A percentile compares a stretch with the other conserved stretches of the same genome.
Evolutionary conservation across 1,140 invertebrate species (phyloP).

Genomic region (Sycobia sp.): DNA sequence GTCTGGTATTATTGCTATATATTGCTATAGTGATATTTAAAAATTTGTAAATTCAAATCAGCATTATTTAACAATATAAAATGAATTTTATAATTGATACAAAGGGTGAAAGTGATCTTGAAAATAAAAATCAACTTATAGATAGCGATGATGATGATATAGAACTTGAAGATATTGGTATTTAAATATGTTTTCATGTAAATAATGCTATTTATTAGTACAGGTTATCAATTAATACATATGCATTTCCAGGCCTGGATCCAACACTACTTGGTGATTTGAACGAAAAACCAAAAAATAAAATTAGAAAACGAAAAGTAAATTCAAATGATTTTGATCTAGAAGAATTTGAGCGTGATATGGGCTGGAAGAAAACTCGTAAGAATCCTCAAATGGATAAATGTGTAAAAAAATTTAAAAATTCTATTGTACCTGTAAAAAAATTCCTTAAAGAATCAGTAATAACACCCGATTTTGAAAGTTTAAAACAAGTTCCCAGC

Average conservation of each 20-base stretch:
- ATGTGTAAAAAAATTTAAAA: constrained; percentile 30
- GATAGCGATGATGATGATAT: constrained; percentile 42
- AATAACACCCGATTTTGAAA: constrained; percentile 71
- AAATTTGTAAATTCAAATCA: too few relatives aligned
- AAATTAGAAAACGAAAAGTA: constrained; percentile 23
- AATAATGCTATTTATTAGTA: not conserved
- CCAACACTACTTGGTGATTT: too few relatives aligned
- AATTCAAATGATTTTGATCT: constrained; percentile 46
- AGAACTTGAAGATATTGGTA: constrained; percentile 39
- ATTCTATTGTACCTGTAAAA: constrained; percentile 40
- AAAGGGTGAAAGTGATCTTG: constrained; percentile 38
- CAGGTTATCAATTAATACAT: not conserved
- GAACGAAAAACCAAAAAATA: too few relatives aligned
- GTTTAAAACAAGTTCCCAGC: constrained; percentile 66
- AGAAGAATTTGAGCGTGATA: constrained; percentile 46
- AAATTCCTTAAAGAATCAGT: constrained; percentile 69
- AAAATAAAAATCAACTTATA: constrained; percentile 30
- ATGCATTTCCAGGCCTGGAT: constrained; percentile 36
- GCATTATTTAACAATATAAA: constrained; percentile 11
- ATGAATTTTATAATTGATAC: constrained; percentile 55
- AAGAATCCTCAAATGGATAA: constrained; percentile 9
- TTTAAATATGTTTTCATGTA: not conserved
- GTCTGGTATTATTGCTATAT: not conserved
- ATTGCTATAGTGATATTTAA: not conserved
- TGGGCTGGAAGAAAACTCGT: constrained; percentile 60